Evolutionary conservation across 2,888 invertebrate species (phyloP).

Genomic region (Acrocera orbiculus): DNA sequence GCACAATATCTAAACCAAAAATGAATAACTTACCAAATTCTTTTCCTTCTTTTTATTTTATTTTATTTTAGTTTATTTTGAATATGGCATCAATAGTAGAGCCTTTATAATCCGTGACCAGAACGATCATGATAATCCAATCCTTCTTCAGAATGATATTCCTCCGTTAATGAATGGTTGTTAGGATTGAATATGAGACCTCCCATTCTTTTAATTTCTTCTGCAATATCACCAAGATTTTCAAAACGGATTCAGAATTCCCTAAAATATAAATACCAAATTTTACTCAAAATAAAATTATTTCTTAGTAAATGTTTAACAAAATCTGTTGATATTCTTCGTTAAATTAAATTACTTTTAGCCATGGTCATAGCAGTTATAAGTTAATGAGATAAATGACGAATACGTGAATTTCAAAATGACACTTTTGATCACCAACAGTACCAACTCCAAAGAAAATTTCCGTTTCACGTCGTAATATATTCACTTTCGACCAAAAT

Average conservation of each 20-base stretch:
- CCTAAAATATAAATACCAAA: constrained; percentile 31
- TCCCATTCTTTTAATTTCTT: constrained; percentile 41
- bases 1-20: too few relatives aligned
- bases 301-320: too few relatives aligned
- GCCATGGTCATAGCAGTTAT: constrained; percentile 44
- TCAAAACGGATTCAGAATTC: constrained; percentile 48
- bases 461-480: constrained; percentile 36
- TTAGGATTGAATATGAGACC: too few relatives aligned
- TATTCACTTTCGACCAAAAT: constrained; percentile 33
- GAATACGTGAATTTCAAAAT: constrained; percentile 30
- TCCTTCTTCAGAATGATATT: constrained; percentile 18
- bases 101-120: constrained; percentile 23
- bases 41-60: too few relatives aligned
- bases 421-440: constrained; percentile 27
- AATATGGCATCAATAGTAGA: too few relatives aligned
- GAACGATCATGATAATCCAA: constrained; percentile 21
- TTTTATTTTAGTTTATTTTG: too few relatives aligned
- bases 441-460: constrained; percentile 34
- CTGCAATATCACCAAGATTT: constrained; percentile 45
- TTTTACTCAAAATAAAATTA: too few relatives aligned
- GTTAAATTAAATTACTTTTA: constrained; percentile 44
- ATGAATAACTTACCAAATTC: too few relatives aligned
- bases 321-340: too few relatives aligned
- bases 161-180: constrained; percentile 11
- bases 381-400: constrained; percentile 39